phyloP scores from a whole-genome alignment of 2,888 invertebrate genomes.

The Thecocarcelia acutangulata region DNA sequence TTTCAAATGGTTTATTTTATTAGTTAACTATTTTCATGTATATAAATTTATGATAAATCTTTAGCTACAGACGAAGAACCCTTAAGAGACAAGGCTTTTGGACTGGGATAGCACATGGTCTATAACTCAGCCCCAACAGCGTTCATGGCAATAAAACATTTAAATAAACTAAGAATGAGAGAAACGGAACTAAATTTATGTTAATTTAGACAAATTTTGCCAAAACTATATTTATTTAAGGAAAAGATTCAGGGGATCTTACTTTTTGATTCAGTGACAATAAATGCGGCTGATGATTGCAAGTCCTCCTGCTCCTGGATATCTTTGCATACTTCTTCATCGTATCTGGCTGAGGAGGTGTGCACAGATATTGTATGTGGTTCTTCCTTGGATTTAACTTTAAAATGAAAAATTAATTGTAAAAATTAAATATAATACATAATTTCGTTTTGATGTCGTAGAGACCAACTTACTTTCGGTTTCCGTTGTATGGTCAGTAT shows the following conservation, averaged over 20 bases:
- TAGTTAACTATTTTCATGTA: too few species aligned
- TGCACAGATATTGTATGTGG: constrained; percentile 8
- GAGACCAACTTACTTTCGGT: constrained; percentile 46
- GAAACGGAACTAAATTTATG: too few species aligned
- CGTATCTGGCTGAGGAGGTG: constrained; percentile 21
- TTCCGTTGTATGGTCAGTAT: constrained; percentile 51
- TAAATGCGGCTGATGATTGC: background rate
- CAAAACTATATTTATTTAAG: too few species aligned
- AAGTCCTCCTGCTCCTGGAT: constrained; percentile 11
- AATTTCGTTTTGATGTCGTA: background rate
- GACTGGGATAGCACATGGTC: too few species aligned
- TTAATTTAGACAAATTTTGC: too few species aligned
- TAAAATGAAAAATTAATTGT: background rate
- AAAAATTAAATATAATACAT: background rate
- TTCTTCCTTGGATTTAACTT: constrained; percentile 47
- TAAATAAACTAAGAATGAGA: too few species aligned
- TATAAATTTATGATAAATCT: too few species aligned
- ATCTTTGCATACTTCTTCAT: constrained; percentile 27
- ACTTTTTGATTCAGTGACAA: constrained; percentile 28
- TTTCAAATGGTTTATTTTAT: too few species aligned
- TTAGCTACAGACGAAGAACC: too few species aligned
- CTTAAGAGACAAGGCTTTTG: too few species aligned
- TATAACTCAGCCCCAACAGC: too few species aligned
- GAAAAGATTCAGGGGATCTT: background rate
- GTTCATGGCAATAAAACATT: too few species aligned